These are phyloP conservation scores for human DNA, from an alignment of 2,113 vertebrate species.

Conservation along the genomic window DNA sequence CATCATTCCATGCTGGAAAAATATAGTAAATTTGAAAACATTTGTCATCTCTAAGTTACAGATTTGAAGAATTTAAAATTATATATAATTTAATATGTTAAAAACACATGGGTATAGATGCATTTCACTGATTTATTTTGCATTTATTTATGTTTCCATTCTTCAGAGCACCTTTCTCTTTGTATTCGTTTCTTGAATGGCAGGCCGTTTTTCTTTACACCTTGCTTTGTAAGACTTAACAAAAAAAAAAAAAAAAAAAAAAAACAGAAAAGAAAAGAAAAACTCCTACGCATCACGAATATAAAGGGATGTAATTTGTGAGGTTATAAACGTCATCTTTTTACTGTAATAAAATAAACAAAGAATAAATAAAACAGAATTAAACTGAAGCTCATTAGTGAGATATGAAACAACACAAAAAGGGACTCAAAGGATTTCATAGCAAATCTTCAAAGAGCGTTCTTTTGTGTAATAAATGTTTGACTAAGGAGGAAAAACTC, in stretches of 20 bases:
- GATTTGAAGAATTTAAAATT: constrained; percentile 47
- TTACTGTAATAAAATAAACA: constrained; percentile 59
- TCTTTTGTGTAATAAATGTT: not conserved
- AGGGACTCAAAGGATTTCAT: not conserved
- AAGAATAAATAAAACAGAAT: constrained; percentile 58
- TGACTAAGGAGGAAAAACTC: not conserved
- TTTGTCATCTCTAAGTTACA: not conserved
- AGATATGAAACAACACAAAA: constrained; percentile 11
- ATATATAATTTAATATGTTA: not conserved
- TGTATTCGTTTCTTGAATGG: constrained; percentile 19
- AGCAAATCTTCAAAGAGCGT: not conserved
- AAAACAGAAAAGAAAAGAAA: not conserved
- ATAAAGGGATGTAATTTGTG: constrained; percentile 54
- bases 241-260: constrained; percentile 1
- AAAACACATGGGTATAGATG: not conserved
- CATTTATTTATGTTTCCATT: constrained; percentile 41
- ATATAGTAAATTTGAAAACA: not conserved
- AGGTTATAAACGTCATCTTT: constrained; percentile 51
- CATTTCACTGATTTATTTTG: constrained; percentile 32
- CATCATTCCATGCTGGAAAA: not conserved
- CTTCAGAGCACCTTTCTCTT: constrained; percentile 47
- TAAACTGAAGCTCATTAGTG: constrained; percentile 50
- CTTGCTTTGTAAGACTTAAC: constrained; percentile 28
- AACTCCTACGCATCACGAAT: not conserved
- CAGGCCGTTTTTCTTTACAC: constrained; percentile 32